Evolutionary conservation across 2,797 vertebrate species (phyloP), one percentile per base, ranked within the genome.

Genomic region (Enteromius unitaeniatus): DNA sequence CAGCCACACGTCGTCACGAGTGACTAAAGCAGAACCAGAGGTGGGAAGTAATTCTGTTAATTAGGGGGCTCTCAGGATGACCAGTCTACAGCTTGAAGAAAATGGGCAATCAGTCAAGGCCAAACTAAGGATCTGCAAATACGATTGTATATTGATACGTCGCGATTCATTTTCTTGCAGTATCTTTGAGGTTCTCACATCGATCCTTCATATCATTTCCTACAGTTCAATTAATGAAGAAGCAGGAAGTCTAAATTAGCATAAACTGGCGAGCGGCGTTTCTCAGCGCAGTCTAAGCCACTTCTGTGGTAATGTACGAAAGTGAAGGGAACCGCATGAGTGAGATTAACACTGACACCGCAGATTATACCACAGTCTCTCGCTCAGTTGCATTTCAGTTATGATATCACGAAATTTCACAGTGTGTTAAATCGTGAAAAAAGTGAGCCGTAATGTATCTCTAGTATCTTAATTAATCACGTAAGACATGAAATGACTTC

Each of bases 21-120:
- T 92, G 91, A 94, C 91, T 91, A 94, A 91, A 91, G 83, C 90
- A 90, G 87, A 92, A 92, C 93, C 88, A 78, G 82, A 91, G 92
- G 87, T 92, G 91, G 88, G 90, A 88, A 87, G 90, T 91, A 90
- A 94, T 94, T 94, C 90, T 90, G 91, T 93, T 95, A 95, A 96
- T 94, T 93, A 92, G 92, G 89, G 92, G 87, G 86, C 83, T 88
- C 86, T 85, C 87, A 74, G 82, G 69, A 84, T 81, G 62, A 15
- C 72, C 78, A 69, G 84, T 51, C 81, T 76, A 89, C 5, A 68
- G 28, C 78, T 83, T 21, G n/a, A 62, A 45, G 70, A 80, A 77
- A 85, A 76, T 6, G 15, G 7, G 0, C 58, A 21, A 65, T 67
- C 31, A 10, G 26, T 75, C 31, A 65, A 67, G 17, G n/a, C 49